A percentile compares a stretch with the other conserved stretches of the same genome.
phyloP scores from a whole-genome alignment of 2,797 vertebrate species.

The Hippopotamyrus pictus region DNA sequence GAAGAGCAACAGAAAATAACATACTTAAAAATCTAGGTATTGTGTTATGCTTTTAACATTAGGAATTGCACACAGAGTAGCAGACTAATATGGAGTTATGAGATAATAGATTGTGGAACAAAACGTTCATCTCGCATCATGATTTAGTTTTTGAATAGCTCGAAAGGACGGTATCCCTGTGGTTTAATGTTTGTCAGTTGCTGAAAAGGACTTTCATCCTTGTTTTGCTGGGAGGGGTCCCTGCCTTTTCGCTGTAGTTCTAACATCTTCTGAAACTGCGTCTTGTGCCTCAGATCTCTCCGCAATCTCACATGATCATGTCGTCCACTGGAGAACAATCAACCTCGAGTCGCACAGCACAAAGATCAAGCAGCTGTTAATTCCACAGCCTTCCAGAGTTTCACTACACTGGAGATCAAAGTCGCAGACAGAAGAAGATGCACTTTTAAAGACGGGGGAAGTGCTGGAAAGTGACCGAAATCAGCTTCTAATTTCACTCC shows the following conservation, averaged over 20 bases:
- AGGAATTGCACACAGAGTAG: neutral
- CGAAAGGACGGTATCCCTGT: conserved; percentile 36
- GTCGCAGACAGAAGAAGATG: conserved; percentile 42
- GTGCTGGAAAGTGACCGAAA: conserved; percentile 42
- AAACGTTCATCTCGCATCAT: conserved; percentile 30
- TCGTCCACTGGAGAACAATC: conserved; percentile 40
- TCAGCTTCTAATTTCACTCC: conserved; percentile 31
- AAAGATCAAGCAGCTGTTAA: conserved; percentile 35
- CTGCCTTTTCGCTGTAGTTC: conserved; percentile 37
- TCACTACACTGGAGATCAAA: conserved; percentile 50
- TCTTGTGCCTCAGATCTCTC: conserved; percentile 48
- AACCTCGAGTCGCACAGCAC: conserved; percentile 29
- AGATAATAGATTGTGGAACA: conserved; percentile 14
- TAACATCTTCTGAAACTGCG: conserved; percentile 35
- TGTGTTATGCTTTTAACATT: neutral
- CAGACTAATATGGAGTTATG: neutral
- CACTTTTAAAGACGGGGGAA: conserved; percentile 45
- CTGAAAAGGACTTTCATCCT: conserved; percentile 35
- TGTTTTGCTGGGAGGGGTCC: conserved; percentile 42
- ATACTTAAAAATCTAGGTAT: neutral
- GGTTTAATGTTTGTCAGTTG: conserved; percentile 43
- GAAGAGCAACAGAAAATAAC: neutral
- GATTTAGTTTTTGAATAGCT: conserved; percentile 37
- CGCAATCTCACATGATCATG: conserved; percentile 36
- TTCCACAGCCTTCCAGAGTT: conserved; percentile 41